phyloP scores from a whole-genome alignment of 2,797 vertebrate species.

The Eremophila alpestris region DNA sequence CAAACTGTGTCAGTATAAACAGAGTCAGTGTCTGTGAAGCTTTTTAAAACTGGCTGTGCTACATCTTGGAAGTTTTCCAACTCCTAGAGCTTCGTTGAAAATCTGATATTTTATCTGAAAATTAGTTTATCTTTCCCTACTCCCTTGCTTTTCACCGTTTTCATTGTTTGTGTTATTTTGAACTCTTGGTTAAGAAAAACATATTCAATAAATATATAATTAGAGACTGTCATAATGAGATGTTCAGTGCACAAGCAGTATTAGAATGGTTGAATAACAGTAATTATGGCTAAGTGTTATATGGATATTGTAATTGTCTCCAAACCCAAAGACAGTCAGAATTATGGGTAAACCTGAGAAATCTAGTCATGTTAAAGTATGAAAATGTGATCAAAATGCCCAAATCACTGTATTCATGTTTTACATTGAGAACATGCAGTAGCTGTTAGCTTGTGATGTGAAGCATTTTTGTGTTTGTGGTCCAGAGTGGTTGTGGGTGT shows the following conservation, averaged over 20 bases:
- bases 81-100: not conserved
- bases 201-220: not conserved
- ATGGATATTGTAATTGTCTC: slow-evolving; percentile 8
- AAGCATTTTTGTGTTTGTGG: not conserved
- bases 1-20: not conserved
- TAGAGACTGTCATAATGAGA: not conserved
- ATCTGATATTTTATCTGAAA: not conserved
- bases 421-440: not conserved
- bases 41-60: not conserved
- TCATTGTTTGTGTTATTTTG: slow-evolving; percentile 3
- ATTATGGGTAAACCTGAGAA: slow-evolving; percentile 8
- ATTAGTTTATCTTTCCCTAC: not conserved
- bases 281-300: slow-evolving; percentile 9
- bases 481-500: not conserved
- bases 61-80: not conserved
- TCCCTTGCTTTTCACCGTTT: not conserved
- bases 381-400: not conserved
- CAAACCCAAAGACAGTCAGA: not conserved
- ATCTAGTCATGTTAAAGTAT: not conserved
- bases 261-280: slow-evolving; percentile 18
- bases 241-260: not conserved
- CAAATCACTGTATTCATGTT: not conserved
- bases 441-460: not conserved
- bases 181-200: not conserved
- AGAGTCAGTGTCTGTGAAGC: not conserved